These are phyloP conservation scores for Gymnorhina tibicen DNA, from an alignment of 2,113 vertebrate genomes.

Conservation along the genomic window DNA sequence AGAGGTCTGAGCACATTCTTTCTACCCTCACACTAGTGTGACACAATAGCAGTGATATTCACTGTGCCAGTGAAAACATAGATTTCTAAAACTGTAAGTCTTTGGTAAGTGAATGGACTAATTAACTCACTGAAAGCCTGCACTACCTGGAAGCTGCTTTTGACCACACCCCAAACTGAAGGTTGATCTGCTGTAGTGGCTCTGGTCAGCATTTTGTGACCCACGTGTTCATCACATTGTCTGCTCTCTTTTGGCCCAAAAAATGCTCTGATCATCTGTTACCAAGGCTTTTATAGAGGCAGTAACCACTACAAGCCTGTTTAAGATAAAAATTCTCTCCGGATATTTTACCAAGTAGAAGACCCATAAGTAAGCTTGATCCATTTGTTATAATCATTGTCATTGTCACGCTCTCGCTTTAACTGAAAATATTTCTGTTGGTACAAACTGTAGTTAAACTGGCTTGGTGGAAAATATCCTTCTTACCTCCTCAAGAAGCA, in stretches of 20 bases:
- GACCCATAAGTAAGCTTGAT: neutral
- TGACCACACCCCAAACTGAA: neutral
- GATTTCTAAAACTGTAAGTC: neutral
- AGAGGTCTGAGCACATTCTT: neutral
- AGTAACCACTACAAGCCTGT: neutral
- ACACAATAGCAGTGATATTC: neutral
- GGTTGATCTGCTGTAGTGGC: neutral
- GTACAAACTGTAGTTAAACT: neutral
- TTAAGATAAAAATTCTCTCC: neutral
- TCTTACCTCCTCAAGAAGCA: neutral
- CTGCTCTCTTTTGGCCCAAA: neutral
- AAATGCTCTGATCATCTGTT: neutral
- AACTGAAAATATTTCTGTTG: neutral
- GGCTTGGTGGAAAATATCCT: neutral
- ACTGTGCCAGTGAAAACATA: neutral
- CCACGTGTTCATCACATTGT: rapidly evolving
- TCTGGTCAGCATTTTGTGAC: neutral
- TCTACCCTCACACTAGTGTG: neutral
- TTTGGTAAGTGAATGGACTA: neutral
- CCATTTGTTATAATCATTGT: neutral
- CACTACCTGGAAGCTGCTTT: neutral
- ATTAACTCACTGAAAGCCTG: neutral
- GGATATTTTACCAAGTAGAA: neutral
- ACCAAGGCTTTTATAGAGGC: neutral
- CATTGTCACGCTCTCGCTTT: neutral